Evolutionary conservation across 1,140 invertebrate genomes (phyloP).

Genomic region (Nebria ingens): DNA sequence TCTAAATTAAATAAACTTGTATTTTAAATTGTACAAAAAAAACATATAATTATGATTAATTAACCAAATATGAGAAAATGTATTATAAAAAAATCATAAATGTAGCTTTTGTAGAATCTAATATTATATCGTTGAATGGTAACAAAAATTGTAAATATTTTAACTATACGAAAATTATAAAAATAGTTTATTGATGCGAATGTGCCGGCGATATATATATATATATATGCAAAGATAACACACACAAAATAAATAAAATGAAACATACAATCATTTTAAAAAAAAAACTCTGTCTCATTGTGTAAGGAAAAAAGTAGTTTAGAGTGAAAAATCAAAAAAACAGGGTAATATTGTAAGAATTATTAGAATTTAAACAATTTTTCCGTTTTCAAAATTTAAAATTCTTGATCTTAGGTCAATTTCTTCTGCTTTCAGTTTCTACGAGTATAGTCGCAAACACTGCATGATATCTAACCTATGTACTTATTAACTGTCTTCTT

Average conservation of each 20-base stretch:
- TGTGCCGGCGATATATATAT: too few species aligned
- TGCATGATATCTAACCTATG: too few species aligned
- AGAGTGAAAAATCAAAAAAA: not conserved
- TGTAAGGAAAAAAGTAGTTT: not conserved
- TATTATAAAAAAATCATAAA: slow-evolving; percentile 8
- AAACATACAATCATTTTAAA: slow-evolving; percentile 6
- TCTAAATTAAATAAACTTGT: not conserved
- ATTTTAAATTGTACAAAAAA: slow-evolving; percentile 7
- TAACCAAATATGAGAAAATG: not conserved
- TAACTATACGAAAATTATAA: not conserved
- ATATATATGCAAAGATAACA: too few species aligned
- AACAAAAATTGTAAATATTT: slow-evolving; percentile 1
- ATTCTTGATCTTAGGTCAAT: not conserved
- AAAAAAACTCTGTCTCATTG: not conserved
- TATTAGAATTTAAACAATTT: not conserved
- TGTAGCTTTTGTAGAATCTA: slow-evolving; percentile 5
- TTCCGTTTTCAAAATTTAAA: not conserved
- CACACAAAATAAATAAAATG: slow-evolving; percentile 5
- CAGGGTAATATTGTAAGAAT: slow-evolving; percentile 5
- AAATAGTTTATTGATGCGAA: not conserved
- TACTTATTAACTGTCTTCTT: too few species aligned
- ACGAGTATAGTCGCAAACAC: not conserved
- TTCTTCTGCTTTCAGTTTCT: not conserved
- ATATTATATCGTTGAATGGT: not conserved
- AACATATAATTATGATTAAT: too few species aligned